These are phyloP conservation scores for Brachionus rubens DNA, from an alignment of 1,140 invertebrate species.

Conservation along the genomic window DNA sequence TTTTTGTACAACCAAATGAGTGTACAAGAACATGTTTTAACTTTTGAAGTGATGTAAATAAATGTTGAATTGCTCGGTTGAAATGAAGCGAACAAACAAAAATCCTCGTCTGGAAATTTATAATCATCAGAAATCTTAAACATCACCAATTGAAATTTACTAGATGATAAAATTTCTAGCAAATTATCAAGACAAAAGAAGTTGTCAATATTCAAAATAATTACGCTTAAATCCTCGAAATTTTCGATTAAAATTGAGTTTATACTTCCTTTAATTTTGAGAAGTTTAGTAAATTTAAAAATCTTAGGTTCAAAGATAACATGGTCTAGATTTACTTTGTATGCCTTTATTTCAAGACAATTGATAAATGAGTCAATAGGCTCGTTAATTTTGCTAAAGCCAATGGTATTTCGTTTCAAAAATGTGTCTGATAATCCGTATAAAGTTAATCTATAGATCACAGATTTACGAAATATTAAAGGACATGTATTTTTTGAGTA, in stretches of 20 bases:
- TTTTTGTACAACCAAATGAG: neutral
- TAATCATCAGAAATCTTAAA: neutral
- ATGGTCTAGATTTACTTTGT: neutral
- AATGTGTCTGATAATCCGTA: neutral
- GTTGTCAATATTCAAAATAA: neutral
- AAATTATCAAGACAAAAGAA: neutral
- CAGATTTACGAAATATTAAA: neutral
- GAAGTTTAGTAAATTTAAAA: too few relatives aligned
- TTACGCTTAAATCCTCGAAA: too few relatives aligned
- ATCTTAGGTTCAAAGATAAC: neutral
- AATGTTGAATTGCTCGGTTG: neutral
- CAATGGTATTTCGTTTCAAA: neutral
- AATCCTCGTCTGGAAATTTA: neutral
- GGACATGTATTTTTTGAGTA: neutral
- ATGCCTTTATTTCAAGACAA: neutral
- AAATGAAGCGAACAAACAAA: neutral
- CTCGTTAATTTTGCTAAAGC: neutral
- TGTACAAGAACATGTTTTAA: neutral
- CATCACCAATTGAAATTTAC: neutral
- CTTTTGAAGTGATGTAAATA: neutral
- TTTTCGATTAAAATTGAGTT: too few relatives aligned
- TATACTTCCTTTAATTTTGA: too few relatives aligned
- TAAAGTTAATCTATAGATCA: neutral
- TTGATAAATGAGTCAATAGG: neutral
- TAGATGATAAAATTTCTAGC: neutral